These are phyloP conservation scores for Anniella stebbinsi DNA, from an alignment of 2,797 vertebrate genomes.

Conservation along the genomic window DNA sequence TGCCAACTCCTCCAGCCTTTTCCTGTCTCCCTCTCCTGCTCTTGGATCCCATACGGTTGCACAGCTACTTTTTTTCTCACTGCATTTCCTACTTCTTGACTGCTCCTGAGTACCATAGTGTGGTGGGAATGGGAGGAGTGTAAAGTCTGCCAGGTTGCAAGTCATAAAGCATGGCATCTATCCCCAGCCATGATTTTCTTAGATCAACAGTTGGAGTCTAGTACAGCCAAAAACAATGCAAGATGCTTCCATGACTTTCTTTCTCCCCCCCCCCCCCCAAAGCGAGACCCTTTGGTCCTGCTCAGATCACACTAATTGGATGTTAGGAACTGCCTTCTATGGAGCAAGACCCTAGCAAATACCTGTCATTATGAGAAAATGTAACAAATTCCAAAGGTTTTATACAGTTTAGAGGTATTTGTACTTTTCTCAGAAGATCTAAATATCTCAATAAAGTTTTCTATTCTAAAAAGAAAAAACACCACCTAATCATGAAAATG, in stretches of 20 bases:
- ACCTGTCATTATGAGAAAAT: conserved; percentile 38
- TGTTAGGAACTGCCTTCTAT: neutral
- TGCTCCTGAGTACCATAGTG: neutral
- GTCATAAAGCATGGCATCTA: too few relatives aligned
- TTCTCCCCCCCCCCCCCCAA: too few relatives aligned
- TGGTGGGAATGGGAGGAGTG: neutral
- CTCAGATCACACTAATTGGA: neutral
- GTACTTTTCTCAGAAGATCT: conserved; percentile 53
- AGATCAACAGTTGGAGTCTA: neutral
- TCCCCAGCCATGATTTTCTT: neutral
- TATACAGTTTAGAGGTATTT: conserved; percentile 61
- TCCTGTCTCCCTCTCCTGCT: neutral
- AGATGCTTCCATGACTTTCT: neutral
- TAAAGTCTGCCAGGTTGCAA: neutral
- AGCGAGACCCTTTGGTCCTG: neutral
- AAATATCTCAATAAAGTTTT: conserved; percentile 56
- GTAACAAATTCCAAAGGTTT: conserved; percentile 47
- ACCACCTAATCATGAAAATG: conserved; percentile 59
- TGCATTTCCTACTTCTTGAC: neutral
- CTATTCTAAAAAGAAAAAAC: conserved; percentile 24
- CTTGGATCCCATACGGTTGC: neutral
- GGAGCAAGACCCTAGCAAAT: neutral
- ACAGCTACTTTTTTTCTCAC: neutral
- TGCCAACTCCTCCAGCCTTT: too few relatives aligned
- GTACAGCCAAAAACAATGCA: neutral